Percentiles rank a stretch among this genome's conserved stretches.
Evolutionary conservation across 37 sponge, comb jelly and placozoan genomes (phyloP).

Genomic region (Chondrosia reniformis): DNA sequence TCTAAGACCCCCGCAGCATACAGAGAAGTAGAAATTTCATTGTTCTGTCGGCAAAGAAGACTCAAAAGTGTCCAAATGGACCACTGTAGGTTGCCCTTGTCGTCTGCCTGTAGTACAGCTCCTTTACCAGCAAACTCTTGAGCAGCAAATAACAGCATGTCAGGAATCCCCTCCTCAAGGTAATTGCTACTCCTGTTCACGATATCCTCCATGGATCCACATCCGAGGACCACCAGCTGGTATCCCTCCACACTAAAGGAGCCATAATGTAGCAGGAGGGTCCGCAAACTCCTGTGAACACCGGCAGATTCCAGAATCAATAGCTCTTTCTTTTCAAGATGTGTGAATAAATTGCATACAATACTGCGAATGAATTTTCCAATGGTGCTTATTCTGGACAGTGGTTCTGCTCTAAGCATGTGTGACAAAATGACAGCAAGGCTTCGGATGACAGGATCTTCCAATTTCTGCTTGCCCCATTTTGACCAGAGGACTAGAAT

Average conservation of each 20-base stretch:
- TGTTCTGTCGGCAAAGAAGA: slow-evolving; percentile 8
- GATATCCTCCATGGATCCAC: slow-evolving; percentile 18
- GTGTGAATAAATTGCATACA: not conserved
- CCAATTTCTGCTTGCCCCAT: not conserved
- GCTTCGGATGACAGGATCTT: not conserved
- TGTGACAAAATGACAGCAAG: not conserved
- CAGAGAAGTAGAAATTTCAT: not conserved
- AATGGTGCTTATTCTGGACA: not conserved
- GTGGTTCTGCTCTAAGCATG: not conserved
- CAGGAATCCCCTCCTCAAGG: slow-evolving; percentile 6
- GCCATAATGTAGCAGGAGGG: slow-evolving; percentile 4
- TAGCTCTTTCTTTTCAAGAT: not conserved
- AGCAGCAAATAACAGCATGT: slow-evolving; percentile 18
- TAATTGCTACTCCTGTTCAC: slow-evolving; percentile 6
- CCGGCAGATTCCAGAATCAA: not conserved
- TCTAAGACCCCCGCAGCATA: not conserved
- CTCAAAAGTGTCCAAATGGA: slow-evolving; percentile 20
- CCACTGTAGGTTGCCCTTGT: not conserved
- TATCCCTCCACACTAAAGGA: slow-evolving; percentile 2
- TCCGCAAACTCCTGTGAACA: slow-evolving; percentile 1
- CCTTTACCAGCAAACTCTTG: slow-evolving; percentile 5
- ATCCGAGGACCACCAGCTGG: slow-evolving; percentile 8
- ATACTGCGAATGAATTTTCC: not conserved
- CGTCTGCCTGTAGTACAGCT: not conserved
- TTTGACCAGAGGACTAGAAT: slow-evolving; percentile 8